phyloP scores from a whole-genome alignment of 37 sponge, comb jelly and placozoan species.

The Mnemiopsis leidyi region DNA sequence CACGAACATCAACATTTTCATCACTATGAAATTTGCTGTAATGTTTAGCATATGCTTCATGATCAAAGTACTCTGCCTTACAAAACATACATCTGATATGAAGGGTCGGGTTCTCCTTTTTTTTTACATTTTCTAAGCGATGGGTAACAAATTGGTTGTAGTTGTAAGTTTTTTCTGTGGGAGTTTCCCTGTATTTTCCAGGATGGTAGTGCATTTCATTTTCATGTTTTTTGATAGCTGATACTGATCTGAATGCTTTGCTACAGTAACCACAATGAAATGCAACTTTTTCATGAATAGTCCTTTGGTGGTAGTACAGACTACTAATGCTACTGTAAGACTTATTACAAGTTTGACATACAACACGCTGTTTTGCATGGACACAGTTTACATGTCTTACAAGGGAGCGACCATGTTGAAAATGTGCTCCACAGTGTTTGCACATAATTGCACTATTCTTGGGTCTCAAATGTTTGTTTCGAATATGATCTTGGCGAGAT shows the following conservation, averaged over 20 bases:
- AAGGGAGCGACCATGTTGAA: background rate
- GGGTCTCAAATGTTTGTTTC: background rate
- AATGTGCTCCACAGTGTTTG: background rate
- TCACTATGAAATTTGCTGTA: background rate
- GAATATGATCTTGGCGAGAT: background rate
- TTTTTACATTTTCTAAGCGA: background rate
- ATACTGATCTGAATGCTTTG: background rate
- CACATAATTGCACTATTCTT: background rate
- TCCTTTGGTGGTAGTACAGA: background rate
- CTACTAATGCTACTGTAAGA: conserved; percentile 9
- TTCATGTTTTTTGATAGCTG: background rate
- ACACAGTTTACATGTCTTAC: background rate
- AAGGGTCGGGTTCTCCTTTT: background rate
- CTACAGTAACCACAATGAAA: conserved; percentile 8
- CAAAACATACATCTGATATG: background rate
- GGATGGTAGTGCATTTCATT: background rate
- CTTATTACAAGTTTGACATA: background rate
- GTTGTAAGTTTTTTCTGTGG: background rate
- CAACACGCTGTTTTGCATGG: background rate
- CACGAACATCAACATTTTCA: background rate
- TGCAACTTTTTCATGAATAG: conserved; percentile 5
- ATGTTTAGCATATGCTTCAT: background rate
- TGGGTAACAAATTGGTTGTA: background rate
- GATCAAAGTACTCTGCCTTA: background rate
- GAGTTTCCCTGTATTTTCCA: background rate